Evolutionary conservation across 2,113 vertebrate genomes (phyloP).

Genomic region (Speoplatyrhinus poulsoni): DNA sequence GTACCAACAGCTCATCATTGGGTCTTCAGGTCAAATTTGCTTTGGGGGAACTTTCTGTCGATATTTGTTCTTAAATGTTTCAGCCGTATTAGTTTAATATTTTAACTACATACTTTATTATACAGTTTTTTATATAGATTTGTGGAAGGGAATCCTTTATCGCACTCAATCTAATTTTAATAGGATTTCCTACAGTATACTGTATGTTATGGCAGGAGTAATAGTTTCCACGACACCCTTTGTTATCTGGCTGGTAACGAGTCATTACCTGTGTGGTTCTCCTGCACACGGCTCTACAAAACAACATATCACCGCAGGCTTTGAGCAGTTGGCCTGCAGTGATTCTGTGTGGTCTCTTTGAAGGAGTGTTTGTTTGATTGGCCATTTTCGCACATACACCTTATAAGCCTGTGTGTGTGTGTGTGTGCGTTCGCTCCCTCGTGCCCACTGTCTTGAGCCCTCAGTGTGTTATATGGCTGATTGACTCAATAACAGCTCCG

Average conservation of each 20-base stretch:
- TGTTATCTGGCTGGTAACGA: conserved; percentile 2
- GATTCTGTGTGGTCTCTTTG: conserved; percentile 10
- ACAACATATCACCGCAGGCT: conserved; percentile 23
- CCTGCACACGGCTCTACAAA: background rate
- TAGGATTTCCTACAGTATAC: background rate
- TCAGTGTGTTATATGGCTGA: conserved; percentile 52
- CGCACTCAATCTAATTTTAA: background rate
- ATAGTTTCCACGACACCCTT: background rate
- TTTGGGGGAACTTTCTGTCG: no score
- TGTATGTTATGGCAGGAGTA: background rate
- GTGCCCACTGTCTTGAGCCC: conserved; percentile 54
- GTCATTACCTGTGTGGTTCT: background rate
- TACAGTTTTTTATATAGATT: background rate
- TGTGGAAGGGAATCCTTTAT: background rate
- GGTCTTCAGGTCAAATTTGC: no score
- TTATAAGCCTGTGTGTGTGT: conserved; percentile 33
- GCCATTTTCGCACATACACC: conserved; percentile 30
- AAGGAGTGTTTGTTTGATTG: conserved; percentile 7
- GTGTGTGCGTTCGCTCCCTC: conserved; percentile 39
- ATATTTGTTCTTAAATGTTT: no score
- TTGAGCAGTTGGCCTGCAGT: conserved; percentile 18
- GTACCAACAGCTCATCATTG: no score
- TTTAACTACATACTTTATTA: no score
- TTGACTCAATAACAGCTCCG: conserved; percentile 64
- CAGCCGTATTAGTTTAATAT: no score